Evolutionary conservation across 2,797 vertebrate genomes (phyloP).

Genomic region (Argentina silus): DNA sequence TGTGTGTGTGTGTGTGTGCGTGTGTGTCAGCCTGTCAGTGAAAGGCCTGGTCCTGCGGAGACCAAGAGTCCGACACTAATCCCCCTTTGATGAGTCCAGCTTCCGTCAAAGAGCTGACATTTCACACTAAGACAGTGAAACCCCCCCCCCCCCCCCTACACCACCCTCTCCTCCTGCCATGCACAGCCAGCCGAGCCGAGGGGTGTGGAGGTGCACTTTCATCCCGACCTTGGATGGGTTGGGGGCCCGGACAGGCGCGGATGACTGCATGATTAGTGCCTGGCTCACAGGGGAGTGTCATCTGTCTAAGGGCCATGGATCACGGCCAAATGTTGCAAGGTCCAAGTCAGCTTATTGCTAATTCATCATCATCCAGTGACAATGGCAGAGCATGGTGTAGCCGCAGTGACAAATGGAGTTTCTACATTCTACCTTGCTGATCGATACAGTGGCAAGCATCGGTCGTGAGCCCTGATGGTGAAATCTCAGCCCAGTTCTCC

Average conservation of each 20-base stretch:
- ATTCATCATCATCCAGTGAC: background rate
- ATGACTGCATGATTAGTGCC: slow-evolving; percentile 70
- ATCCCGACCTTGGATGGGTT: slow-evolving; percentile 70
- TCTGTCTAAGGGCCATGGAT: slow-evolving; percentile 38
- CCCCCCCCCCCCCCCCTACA: slow-evolving; percentile 58
- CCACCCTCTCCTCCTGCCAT: slow-evolving; percentile 60
- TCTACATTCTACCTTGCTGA: background rate
- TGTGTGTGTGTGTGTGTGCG: too few species aligned
- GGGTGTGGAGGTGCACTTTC: slow-evolving; percentile 59
- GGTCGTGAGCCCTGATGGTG: too few species aligned
- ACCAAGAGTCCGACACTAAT: slow-evolving; percentile 74
- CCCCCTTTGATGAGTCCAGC: slow-evolving; percentile 77
- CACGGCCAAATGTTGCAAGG: slow-evolving; percentile 2
- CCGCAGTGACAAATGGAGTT: background rate
- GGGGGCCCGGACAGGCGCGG: slow-evolving; percentile 66
- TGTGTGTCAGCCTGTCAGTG: background rate
- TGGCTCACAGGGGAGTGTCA: slow-evolving; percentile 56
- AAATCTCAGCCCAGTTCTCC: too few species aligned
- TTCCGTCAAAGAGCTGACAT: slow-evolving; percentile 77
- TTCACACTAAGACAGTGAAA: slow-evolving; percentile 73
- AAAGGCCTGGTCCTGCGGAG: slow-evolving; percentile 48
- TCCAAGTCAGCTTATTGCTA: background rate
- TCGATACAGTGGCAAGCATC: background rate
- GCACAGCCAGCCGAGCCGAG: slow-evolving; percentile 59
- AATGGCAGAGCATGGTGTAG: background rate